Evolutionary conservation across 2,888 invertebrate species (phyloP).

Genomic region (Muscina levida): DNA sequence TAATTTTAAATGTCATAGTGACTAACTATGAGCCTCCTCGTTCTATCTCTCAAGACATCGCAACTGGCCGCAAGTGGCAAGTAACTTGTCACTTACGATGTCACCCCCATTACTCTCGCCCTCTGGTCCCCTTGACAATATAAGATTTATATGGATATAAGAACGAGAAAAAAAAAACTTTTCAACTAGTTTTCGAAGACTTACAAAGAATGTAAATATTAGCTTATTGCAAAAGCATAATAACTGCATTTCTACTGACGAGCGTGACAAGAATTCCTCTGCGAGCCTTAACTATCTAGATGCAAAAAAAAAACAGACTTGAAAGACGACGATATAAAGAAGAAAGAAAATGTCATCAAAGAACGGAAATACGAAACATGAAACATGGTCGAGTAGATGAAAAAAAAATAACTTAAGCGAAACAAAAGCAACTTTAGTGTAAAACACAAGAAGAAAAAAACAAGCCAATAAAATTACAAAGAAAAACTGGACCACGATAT

Average conservation of each 20-base stretch:
- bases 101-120: too few species aligned
- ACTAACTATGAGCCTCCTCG: too few species aligned
- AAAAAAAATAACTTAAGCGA: neutral
- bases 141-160: neutral
- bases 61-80: too few species aligned
- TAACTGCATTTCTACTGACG: conserved; percentile 33
- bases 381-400: neutral
- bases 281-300: neutral
- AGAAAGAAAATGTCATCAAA: conserved; percentile 28
- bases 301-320: neutral
- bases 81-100: too few species aligned
- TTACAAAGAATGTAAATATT: conserved; percentile 47
- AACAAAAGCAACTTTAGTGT: conserved; percentile 9
- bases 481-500: conserved; percentile 32
- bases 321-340: neutral
- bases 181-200: conserved; percentile 11
- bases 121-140: too few species aligned
- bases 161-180: neutral
- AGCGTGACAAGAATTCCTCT: conserved; percentile 50
- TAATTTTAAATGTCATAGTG: too few species aligned
- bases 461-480: conserved; percentile 29
- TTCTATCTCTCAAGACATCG: too few species aligned
- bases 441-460: conserved; percentile 8
- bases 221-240: conserved; percentile 48
- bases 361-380: conserved; percentile 22